Conservation (phyloP, 2,888 invertebrate species). For the Aleiodes alternator region DNA sequence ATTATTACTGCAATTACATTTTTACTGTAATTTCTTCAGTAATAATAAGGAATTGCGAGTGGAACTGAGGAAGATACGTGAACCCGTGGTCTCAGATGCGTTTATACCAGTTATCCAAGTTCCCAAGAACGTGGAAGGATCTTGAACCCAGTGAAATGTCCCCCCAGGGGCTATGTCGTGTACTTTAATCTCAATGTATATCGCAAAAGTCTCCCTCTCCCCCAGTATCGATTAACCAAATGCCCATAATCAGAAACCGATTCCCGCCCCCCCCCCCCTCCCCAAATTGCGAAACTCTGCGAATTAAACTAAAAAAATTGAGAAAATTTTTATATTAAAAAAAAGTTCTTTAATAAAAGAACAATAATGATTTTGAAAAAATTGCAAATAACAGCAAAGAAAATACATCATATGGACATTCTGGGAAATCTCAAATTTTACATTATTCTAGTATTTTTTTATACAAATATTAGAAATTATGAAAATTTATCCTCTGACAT, state of each 20-base stretch:
- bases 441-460: no score
- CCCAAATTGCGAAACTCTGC: no score
- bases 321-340: no score
- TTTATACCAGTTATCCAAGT: not conserved
- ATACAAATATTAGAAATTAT: no score
- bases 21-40: not conserved
- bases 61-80: constrained; percentile 4
- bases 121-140: constrained; percentile 35
- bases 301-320: not conserved
- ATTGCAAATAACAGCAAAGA: not conserved
- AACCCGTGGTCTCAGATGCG: constrained; percentile 14
- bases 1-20: no score
- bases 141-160: constrained; percentile 30
- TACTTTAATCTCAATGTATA: constrained; percentile 8
- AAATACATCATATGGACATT: no score
- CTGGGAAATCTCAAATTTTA: no score
- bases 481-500: no score
- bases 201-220: not conserved
- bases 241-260: constrained; percentile 7
- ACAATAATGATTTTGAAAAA: no score
- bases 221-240: not conserved
- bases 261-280: no score
- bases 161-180: not conserved
- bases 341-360: no score
- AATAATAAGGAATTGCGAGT: not conserved